phyloP scores from a whole-genome alignment of 2,797 vertebrate species.

The Tamandua tetradactyla region DNA sequence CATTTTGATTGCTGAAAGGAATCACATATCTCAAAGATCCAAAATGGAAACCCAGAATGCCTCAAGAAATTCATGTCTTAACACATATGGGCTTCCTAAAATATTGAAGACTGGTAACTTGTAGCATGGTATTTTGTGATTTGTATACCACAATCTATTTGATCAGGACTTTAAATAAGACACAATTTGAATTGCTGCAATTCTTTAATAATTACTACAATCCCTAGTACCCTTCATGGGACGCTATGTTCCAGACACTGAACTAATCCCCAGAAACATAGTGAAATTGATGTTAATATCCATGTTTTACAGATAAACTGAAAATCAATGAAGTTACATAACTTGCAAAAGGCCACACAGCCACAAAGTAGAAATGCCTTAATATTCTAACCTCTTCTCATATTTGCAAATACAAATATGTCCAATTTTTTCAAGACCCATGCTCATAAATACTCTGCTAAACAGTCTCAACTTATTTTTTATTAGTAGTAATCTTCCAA shows the following conservation, averaged over 20 bases:
- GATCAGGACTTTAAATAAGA: neutral
- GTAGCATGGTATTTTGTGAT: neutral
- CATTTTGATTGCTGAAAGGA: slow-evolving; percentile 64
- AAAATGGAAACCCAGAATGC: slow-evolving; percentile 37
- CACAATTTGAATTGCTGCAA: neutral
- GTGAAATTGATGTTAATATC: neutral
- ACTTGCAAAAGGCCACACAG: neutral
- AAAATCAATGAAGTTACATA: neutral
- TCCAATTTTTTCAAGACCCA: slow-evolving; percentile 9
- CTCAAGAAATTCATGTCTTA: slow-evolving; percentile 36
- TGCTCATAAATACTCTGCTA: neutral
- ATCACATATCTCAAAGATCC: slow-evolving; percentile 37
- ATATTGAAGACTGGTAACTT: neutral
- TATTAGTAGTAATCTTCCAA: neutral
- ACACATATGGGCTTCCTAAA: neutral
- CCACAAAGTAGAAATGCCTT: neutral
- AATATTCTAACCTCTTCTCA: no score
- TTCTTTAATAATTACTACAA: slow-evolving; percentile 7
- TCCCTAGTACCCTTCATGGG: neutral
- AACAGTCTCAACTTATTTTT: neutral
- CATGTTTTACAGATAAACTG: neutral
- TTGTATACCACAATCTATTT: neutral
- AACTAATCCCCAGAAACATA: neutral
- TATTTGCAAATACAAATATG: neutral
- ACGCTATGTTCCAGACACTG: neutral